A percentile compares a stretch with the other conserved stretches of the same genome.
These are phyloP conservation scores for Phalloptychus januarius DNA, from an alignment of 2,797 vertebrate species.

Conservation along the genomic window DNA sequence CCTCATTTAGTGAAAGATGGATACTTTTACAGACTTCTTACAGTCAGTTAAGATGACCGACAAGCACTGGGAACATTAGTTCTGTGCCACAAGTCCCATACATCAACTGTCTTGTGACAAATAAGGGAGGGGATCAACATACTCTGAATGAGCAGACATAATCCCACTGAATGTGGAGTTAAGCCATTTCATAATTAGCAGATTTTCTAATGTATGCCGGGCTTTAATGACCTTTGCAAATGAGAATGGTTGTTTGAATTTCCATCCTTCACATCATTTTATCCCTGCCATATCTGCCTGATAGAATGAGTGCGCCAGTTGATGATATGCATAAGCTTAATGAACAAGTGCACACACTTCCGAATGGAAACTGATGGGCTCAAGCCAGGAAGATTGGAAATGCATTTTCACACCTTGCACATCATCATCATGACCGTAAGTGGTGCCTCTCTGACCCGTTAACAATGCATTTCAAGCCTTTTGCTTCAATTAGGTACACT, in stretches of 20 bases:
- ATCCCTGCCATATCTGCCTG: constrained; percentile 78
- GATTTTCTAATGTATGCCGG: constrained; percentile 82
- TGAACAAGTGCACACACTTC: constrained; percentile 78
- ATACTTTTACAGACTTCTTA: constrained; percentile 72
- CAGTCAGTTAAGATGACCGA: constrained; percentile 80
- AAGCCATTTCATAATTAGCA: constrained; percentile 86
- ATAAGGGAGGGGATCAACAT: constrained; percentile 78
- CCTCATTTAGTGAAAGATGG: constrained; percentile 48
- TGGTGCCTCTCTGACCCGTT: constrained; percentile 78
- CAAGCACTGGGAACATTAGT: constrained; percentile 78
- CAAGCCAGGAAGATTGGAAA: constrained; percentile 74
- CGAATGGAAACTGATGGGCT: constrained; percentile 80
- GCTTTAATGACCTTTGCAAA: constrained; percentile 84
- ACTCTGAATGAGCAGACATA: constrained; percentile 82
- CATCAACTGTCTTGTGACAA: constrained; percentile 77
- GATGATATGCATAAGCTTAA: constrained; percentile 82
- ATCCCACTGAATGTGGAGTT: constrained; percentile 83
- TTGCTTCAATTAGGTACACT: constrained; percentile 79
- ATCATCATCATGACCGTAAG: constrained; percentile 77
- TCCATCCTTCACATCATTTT: constrained; percentile 78
- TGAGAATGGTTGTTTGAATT: constrained; percentile 82
- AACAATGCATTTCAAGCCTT: constrained; percentile 83
- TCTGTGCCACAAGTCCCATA: constrained; percentile 78
- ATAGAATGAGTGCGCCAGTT: constrained; percentile 75
- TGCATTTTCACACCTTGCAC: constrained; percentile 81